Conservation (phyloP, 2,797 vertebrate species). For the Danionella dracula region DNA sequence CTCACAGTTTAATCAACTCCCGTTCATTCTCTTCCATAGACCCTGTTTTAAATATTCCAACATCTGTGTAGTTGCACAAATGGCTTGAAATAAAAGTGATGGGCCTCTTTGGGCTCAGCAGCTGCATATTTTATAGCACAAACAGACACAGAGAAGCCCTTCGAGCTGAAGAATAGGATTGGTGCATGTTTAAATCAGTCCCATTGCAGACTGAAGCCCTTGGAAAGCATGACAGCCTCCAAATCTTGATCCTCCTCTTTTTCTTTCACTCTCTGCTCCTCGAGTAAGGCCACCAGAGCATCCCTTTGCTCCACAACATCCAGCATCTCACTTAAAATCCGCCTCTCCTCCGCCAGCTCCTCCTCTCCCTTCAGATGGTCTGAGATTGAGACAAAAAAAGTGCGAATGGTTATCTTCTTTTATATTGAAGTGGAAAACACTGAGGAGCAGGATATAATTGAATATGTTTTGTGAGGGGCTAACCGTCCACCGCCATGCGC, state of each 20-base stretch:
- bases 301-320: constrained; percentile 93
- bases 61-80: neutral
- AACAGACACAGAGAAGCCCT: constrained; percentile 4
- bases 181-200: constrained; percentile 58
- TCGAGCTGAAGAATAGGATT: constrained; percentile 3
- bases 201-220: constrained; percentile 82
- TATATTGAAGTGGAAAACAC: neutral
- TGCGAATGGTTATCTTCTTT: neutral
- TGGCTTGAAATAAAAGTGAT: neutral
- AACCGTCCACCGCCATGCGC: constrained; percentile 91
- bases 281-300: constrained; percentile 84
- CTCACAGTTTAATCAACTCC: neutral
- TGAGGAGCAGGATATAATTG: neutral
- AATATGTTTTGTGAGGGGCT: constrained; percentile 7
- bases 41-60: neutral
- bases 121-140: neutral
- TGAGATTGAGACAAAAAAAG: constrained; percentile 49
- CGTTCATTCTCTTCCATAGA: neutral
- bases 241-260: constrained; percentile 84
- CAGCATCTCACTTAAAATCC: constrained; percentile 91
- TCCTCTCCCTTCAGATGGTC: constrained; percentile 86
- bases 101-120: neutral
- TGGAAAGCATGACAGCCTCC: constrained; percentile 79
- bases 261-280: constrained; percentile 84
- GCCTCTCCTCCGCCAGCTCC: constrained; percentile 84